These are phyloP conservation scores for Abramis brama DNA, from an alignment of 2,113 vertebrate species.

Conservation along the genomic window DNA sequence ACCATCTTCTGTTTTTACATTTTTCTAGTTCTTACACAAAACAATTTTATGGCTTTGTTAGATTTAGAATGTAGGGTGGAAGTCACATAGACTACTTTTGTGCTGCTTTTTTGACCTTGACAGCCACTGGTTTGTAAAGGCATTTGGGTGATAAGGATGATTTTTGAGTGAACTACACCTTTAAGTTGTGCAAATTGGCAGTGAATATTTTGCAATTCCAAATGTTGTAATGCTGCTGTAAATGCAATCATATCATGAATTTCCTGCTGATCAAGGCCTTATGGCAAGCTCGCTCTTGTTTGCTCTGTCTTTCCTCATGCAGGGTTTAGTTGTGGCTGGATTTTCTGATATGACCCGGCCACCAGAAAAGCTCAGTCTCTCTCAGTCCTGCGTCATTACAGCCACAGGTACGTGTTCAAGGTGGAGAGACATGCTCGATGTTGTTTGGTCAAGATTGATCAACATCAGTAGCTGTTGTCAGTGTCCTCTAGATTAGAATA, in stretches of 20 bases:
- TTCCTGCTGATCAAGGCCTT: neutral
- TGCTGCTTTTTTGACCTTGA: neutral
- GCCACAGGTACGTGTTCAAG: constrained; percentile 79
- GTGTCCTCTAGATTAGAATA: constrained; percentile 4
- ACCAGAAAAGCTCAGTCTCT: constrained; percentile 86
- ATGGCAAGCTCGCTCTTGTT: neutral
- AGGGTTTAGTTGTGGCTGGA: constrained; percentile 86
- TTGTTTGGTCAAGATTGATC: neutral
- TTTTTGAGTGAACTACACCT: neutral
- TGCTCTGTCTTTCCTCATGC: constrained; percentile 47
- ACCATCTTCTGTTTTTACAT: neutral
- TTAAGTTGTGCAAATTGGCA: neutral
- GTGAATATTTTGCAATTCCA: neutral
- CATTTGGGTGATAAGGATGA: neutral
- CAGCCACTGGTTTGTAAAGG: neutral
- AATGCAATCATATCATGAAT: neutral
- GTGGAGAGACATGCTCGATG: neutral
- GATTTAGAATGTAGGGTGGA: neutral
- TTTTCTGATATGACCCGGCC: constrained; percentile 88
- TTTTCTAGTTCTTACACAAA: neutral
- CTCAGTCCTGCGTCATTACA: constrained; percentile 84
- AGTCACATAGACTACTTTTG: neutral
- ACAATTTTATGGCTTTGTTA: neutral
- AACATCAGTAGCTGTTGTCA: neutral
- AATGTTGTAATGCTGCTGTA: neutral